Base-by-base conservation (phyloP, 2,888 invertebrate species). In the Melinopterus prodromus region DNA sequence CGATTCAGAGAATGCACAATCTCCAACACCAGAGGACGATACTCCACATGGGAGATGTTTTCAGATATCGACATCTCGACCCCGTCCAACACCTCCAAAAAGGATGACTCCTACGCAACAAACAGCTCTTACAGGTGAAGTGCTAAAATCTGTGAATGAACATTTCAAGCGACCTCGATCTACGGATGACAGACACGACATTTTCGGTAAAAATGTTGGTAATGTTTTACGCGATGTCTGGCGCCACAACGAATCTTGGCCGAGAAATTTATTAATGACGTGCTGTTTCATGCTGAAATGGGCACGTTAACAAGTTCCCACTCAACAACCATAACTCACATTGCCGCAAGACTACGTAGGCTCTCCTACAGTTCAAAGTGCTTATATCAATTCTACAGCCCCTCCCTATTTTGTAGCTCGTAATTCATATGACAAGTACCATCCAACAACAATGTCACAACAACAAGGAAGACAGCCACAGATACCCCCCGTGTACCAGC, bases 231-330 rank as follows among this genome's bases (percentile, higher is more conserved):
- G 78, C 26, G 71, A 80, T 35, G n/a, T 80, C 35, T 70, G n/a
- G 78, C 71, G 71, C 16, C 26, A 9, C 80, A 80, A 72, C 78
- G 80, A 6, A 77, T 77, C 36, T 69, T 81, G 12, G 78, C 80
- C 16, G 78, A 81, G 71, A 81, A 81, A 81, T 16, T 81, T 71
- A 81, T 81, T 16, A 70, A 36, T 38, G 81, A 81, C 69, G 77
- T 76, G 53, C 71, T 81, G 53, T 81, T 81, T 38, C 76, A 79
- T 38, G 81, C 80, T 7, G 77, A 81, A 75, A 71, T 81, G 80
- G 81, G 77, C 26, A 79, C 69, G 26, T 75, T 81, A 35, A 81
- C 79, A 53, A 76, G 36, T 16, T 53, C 9, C 35, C 78, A 69
- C 69, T 16, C 38, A n/a, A 77, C 38, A 16, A 4, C n/a, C 26